Evolutionary conservation across 2,888 invertebrate genomes (phyloP), one percentile per base, ranked within the genome.

Genomic region (Melanotus villosus): DNA sequence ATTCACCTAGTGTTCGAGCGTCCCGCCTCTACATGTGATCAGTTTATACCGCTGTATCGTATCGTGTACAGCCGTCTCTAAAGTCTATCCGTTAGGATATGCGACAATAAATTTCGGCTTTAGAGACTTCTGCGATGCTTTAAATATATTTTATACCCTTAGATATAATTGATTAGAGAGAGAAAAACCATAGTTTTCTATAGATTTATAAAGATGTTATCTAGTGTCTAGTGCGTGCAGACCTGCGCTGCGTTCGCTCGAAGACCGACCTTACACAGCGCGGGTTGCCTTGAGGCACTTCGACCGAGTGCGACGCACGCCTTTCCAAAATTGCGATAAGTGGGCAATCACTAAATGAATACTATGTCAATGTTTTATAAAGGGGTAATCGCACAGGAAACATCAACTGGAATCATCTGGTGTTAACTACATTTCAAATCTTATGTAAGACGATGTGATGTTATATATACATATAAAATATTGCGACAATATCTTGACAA

Each of bases 1-100:
- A 84, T 84, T 84, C 83, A 84, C 80, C 81, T 83, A 83, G 84
- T 83, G 83, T 84, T 83, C 83, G 80, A 82, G 80, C 80, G 82
- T 81, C 82, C 83, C 82, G 83, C 84, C 82, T 82, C 68, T 80
- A 80, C 75, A 83, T 84, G 84, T 84, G 84, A 84, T 84, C 83
- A 83, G 83, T 83, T 77, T 77, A 77, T 77, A 78, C 72, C 73
- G 75, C 77, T 77, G 75, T 76, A 73, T 38, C 26, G 26, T 66
- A 30, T 76, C 73, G 72, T 76, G 74, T 71, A 66, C 65, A 65
- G 59, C 56, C 45, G 63, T 65, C 68, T 68, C 64, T 68, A 60
- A 71, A 64, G 67, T 68, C 60, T 36, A 34, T 65, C 68, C 70
- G 68, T 65, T 68, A 65, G 64, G 50, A 73, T 65, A 73, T 66